phyloP scores from a whole-genome alignment of 2,113 vertebrate genomes.

The Hipposideros armiger region DNA sequence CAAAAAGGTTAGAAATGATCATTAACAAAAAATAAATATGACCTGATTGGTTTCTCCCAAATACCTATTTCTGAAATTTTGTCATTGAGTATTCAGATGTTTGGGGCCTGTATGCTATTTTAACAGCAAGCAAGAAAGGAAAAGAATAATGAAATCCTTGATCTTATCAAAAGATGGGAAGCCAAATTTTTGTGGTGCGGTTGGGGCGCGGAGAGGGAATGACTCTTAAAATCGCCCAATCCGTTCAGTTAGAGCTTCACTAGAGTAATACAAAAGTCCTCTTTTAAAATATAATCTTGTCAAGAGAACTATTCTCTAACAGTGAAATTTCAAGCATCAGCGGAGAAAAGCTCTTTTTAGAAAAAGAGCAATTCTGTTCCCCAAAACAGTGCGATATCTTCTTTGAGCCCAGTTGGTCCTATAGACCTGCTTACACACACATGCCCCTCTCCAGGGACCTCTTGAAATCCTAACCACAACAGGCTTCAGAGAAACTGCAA shows the following conservation, averaged over 20 bases:
- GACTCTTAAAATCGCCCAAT: neutral
- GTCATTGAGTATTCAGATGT: neutral
- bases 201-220: neutral
- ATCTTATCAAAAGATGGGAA: neutral
- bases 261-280: neutral
- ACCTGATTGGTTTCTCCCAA: neutral
- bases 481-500: neutral
- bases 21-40: slow-evolving; percentile 43
- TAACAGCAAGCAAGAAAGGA: slow-evolving; percentile 7
- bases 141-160: neutral
- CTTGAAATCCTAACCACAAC: neutral
- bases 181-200: neutral
- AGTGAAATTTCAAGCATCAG: neutral
- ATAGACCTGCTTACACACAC: neutral
- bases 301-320: slow-evolving; percentile 18
- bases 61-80: slow-evolving; percentile 57
- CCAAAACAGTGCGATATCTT: neutral
- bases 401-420: neutral
- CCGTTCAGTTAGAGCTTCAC: neutral
- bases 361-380: neutral
- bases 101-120: neutral
- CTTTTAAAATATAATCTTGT: neutral
- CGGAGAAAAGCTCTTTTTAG: neutral
- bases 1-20: neutral
- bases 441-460: neutral